A percentile compares a stretch with the other conserved stretches of the same genome.
These are phyloP conservation scores for Cetoscarus ocellatus DNA, from an alignment of 2,797 vertebrate genomes.

Conservation along the genomic window DNA sequence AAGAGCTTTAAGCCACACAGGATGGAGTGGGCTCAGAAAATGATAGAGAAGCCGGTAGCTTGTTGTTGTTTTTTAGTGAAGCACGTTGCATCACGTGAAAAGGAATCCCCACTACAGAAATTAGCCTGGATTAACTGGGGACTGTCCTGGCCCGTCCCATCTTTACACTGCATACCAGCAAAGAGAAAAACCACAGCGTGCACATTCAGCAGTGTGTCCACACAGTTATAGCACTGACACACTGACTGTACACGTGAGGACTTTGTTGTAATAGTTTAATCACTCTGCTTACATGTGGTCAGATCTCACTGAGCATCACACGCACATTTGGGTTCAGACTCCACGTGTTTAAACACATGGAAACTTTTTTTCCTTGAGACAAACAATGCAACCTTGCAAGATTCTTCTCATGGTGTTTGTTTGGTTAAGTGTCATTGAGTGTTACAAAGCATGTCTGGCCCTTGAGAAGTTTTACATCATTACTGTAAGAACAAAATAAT, in stretches of 20 bases:
- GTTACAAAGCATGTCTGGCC: constrained; percentile 3
- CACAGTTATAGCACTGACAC: constrained; percentile 46
- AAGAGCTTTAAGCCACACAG: constrained; percentile 58
- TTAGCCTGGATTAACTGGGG: constrained; percentile 52
- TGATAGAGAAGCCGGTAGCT: constrained; percentile 18
- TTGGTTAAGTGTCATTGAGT: background rate
- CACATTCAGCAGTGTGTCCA: constrained; percentile 45
- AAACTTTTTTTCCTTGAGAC: constrained; percentile 1
- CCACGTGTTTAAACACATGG: constrained; percentile 14
- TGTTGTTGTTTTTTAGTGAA: constrained; percentile 61
- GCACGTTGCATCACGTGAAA: constrained; percentile 57
- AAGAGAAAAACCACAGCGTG: constrained; percentile 41
- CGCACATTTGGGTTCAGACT: constrained; percentile 15
- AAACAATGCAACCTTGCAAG: constrained; percentile 31
- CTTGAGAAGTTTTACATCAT: background rate
- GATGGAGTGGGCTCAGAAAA: constrained; percentile 49
- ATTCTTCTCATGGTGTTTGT: constrained; percentile 22
- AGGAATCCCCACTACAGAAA: constrained; percentile 53
- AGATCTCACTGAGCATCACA: constrained; percentile 15
- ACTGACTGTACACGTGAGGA: constrained; percentile 36
- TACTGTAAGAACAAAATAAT: background rate
- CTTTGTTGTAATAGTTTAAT: constrained; percentile 17
- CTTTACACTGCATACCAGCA: constrained; percentile 41
- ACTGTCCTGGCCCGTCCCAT: constrained; percentile 40
- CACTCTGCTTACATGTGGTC: constrained; percentile 36